Base-by-base conservation (phyloP, 2,113 vertebrate species). In the Scytalopus superciliaris region DNA sequence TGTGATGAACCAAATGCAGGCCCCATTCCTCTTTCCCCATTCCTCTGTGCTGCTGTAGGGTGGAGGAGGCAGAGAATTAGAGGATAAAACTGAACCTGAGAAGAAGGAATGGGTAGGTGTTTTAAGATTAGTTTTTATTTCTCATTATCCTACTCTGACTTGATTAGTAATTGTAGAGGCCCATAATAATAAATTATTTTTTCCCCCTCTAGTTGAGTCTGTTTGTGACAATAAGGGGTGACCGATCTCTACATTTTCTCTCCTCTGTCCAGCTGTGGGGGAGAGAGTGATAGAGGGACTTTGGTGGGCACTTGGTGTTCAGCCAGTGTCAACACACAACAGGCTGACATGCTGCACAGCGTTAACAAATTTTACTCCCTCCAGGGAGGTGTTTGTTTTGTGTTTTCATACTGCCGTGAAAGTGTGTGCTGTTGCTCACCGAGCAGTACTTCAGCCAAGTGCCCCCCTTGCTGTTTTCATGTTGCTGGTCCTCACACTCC, bases 401-500 rank as follows among this genome's bases (percentile, higher is more conserved):
- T 4, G 1, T 60, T 92, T 64, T 37, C 11, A 14, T 19, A 30
- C 15, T 63, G 30, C 25, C 2, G 1, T 52, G n/a, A 62, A 66
- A 55, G 37, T 37, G 57, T 52, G 2, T 72, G 21, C 11, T 81
- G 30, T 8, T 82, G 21, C 35, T 91, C 1, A 0, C 22, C 22
- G 27, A 37, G 27, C 3, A 19, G 30, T 72, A 45, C 15, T 74
- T 49, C 59, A 77, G 30, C 21, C 37, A 79, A 33, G 6, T 50
- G 7, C 1, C 7, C 5, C 8, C 7, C 24, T 70, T 74, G 33
- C 18, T 83, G 11, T 55, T 87, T 74, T 84, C 2, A 1, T 4
- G 8, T 73, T 28, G 83, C 8, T 10, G 6, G 9, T 70, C 30
- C 23, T 89, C 44, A 37, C 0, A 0, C 2, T 76, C 9, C 7